A percentile compares a stretch with the other conserved stretches of the same genome.
These are phyloP conservation scores for Sternarchorhynchus goeldii DNA, from an alignment of 2,797 vertebrate genomes.

Conservation along the genomic window DNA sequence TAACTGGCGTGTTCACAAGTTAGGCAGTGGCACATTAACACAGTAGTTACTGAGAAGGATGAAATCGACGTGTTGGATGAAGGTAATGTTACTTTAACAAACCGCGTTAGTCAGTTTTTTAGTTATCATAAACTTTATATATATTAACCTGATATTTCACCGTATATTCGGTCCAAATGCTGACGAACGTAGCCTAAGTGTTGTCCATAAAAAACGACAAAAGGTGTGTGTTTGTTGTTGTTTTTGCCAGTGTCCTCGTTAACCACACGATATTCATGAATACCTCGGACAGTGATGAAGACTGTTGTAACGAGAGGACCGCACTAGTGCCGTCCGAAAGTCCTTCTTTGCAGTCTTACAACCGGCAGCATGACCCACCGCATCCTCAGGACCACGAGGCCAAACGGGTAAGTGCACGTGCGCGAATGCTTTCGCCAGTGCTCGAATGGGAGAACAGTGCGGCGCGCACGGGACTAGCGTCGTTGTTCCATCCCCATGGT, in stretches of 20 bases:
- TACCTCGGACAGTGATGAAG: conserved; percentile 90
- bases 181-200: no score
- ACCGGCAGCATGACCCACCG: conserved; percentile 65
- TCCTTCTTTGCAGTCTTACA: conserved; percentile 77
- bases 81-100: no score
- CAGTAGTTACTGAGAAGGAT: no score
- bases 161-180: no score
- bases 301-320: conserved; percentile 89
- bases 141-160: no score
- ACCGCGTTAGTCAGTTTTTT: no score
- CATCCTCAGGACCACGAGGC: conserved; percentile 59
- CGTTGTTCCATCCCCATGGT: not conserved
- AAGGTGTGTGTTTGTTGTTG: not conserved
- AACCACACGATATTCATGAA: conserved; percentile 77
- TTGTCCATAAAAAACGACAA: not conserved
- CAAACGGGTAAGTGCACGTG: conserved; percentile 70
- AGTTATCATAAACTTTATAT: no score
- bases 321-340: conserved; percentile 86
- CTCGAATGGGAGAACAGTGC: no score
- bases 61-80: no score
- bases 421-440: not conserved
- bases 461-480: not conserved
- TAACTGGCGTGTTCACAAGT: no score
- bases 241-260: conserved; percentile 17
- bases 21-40: no score